Base-by-base conservation (phyloP, 2,888 invertebrate species). In the Perdita meconis region DNA sequence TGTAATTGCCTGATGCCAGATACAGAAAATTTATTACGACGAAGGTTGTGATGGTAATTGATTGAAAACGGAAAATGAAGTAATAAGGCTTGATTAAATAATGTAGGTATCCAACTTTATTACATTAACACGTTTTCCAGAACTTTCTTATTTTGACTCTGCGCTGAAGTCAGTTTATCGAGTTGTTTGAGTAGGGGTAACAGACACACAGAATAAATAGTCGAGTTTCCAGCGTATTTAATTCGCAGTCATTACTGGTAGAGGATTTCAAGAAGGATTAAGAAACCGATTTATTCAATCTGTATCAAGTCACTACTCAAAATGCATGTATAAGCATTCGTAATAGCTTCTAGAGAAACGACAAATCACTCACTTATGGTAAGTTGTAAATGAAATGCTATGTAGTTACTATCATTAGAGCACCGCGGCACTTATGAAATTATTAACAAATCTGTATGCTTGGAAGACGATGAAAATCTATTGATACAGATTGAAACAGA, bases 221-320 rank as follows among this genome's bases (percentile, higher is more conserved):
- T 44, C 50, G 38, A 16, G 30, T 67, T 72, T 69, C 65, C 63
- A 47, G 57, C 10, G 66, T 63, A 80, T 79, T 79, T 80, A 74
- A 80, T 79, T 80, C 59, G 57, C 74, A 47, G 51, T 44, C 50
- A 65, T 74, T 68, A 63, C 59, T 65, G 65, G 59, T 22, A 66
- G 38, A 63, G 22, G 1, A 8, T 3, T 51, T 78, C 69, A 57
- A 22, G 59, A 47, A 59, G 69, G 60, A 68, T 80, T 67, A 76
- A 71, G 44, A 76, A 76, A 80, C 80, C 65, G 71, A 76, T 80
- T 80, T 76, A 60, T 64, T 12, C 36, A 22, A 38, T 34, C 26
- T 50, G 24, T 53, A 55, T 72, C 42, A 40, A 13, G 6, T 34
- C 13, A 12, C 16, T 44, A 8, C 12, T 51, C 22, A 60, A 34